Conservation (phyloP, 2,797 vertebrate species). For the Pempheris klunzingeri region DNA sequence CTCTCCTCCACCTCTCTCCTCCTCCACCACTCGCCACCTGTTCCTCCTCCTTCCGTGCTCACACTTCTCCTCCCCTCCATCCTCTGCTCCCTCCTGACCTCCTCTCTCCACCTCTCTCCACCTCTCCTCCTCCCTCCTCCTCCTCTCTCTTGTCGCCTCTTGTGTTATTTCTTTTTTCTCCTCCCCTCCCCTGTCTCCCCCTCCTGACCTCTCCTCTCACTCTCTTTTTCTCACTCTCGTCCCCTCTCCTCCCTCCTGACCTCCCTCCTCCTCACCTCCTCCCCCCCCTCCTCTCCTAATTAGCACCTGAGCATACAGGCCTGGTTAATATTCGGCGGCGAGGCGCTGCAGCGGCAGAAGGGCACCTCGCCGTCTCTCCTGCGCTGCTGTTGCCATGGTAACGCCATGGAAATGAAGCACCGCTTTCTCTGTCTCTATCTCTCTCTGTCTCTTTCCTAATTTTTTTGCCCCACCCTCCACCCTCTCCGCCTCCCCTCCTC, state of each 20-base stretch:
- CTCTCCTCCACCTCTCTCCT: not conserved
- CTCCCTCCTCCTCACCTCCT: slow-evolving; percentile 16
- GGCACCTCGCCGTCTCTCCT: slow-evolving; percentile 82
- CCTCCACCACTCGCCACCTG: not conserved
- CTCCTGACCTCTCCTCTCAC: slow-evolving; percentile 22
- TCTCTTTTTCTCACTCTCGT: not conserved
- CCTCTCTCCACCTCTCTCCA: not conserved
- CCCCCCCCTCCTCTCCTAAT: slow-evolving; percentile 73
- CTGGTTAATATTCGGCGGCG: slow-evolving; percentile 90
- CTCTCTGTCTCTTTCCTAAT: slow-evolving; percentile 81
- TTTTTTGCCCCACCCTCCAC: slow-evolving; percentile 52
- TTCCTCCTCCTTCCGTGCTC: not conserved
- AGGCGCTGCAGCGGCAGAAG: slow-evolving; percentile 76
- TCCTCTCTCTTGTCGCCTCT: not conserved
- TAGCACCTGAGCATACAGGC: slow-evolving; percentile 84
- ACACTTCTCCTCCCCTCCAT: slow-evolving; percentile 1
- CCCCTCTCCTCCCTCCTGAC: slow-evolving; percentile 40
- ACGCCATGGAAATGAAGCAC: slow-evolving; percentile 92
- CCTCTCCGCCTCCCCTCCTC: no score
- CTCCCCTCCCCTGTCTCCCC: not conserved
- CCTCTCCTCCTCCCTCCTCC: not conserved
- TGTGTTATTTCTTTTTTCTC: not conserved
- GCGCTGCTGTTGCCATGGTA: slow-evolving; percentile 88
- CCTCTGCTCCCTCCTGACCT: not conserved
- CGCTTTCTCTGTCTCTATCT: slow-evolving; percentile 54